Base-by-base conservation (phyloP, 1,140 invertebrate genomes). In the Alviniconcha marisindica region DNA sequence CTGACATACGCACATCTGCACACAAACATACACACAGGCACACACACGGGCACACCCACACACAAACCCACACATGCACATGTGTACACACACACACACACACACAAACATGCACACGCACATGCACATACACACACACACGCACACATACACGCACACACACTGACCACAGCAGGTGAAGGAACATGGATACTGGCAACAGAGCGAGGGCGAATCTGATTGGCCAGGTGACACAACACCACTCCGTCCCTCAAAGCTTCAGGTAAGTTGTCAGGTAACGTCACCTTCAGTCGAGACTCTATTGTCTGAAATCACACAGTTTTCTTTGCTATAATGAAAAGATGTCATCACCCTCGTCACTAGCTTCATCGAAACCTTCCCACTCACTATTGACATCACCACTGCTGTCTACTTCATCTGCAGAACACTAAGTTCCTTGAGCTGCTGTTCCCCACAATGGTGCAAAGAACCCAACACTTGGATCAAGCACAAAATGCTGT, bases 181-280 rank as follows among this genome's bases (percentile, higher is more conserved):
- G 97, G 97, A 89, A 99, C 97, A 94, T 98, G 97, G 83, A 99
- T 98, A 90, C 96, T 98, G 76, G 96, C 96, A 54, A 99, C 97
- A 71, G 97, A 96, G 87, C 97, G 94, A 21, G 97, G 97, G 87
- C 96, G 95, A 83, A 99, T 96, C 92, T 97, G 96, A 92, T 98
- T 98, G 48, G 97, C 97, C 83, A 99, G 94, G 93, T 99, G 97
- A 92, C 98, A 98, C 15, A 99, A 94, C 78, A 98, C 97, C 40
- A 99, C 97, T 48, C 97, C 98, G 93, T 98, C 97, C 48, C 95
- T 95, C 76, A 99, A 92, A 60, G 97, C 96, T 66, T 96, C 95
- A n/a, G 96, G 95, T 83, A 98, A 93, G 92, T 98, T 96, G 88
- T 96, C 96, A 0, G 97, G 97, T 63, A 98, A 93, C 21, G 96